Base-by-base conservation (phyloP, 2,113 vertebrate genomes). In the Pseudopipra pipra region DNA sequence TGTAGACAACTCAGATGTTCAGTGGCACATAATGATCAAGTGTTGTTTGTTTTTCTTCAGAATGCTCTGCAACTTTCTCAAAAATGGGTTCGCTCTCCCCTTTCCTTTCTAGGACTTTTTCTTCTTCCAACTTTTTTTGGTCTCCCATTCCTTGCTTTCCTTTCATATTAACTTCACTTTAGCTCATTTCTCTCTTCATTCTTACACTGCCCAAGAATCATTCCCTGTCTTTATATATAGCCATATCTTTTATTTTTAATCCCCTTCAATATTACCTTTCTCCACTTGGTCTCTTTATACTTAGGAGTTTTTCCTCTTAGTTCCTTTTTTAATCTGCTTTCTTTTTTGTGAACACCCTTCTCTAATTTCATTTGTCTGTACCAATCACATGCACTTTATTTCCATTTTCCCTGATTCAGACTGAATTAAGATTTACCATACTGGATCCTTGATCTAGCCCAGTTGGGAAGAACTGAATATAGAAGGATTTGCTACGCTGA, bases 71-170 rank as follows among this genome's bases (percentile, higher is more conserved):
- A 55, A 14, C 7, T 75, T 59, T 23, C 23, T 55, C 14, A 46
- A 51, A 72, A 87, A 59, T 11, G 6, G 19, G 7, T 19, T 33
- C 4, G 2, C 6, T 1, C 9, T 27, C 0, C 2, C 12, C 5
- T 41, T 80, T 68, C 33, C 27, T 21, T 85, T 41, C 37, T 21
- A 86, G 8, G 37, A 6, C 6, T 31, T 75, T 30, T 83, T 73
- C 20, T 58, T 31, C 12, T 47, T 52, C 31, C 12, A 19, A 23
- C 20, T 73, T 44, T 20, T 46, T 63, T 61, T 3, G 0, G 19
- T 49, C 47, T 75, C 56, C 25, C 18, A 61, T 16, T 56, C 43
- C 52, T 61, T 63, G 28, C 66, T 84, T 89, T 39, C 21, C 56
- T 59, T 67, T 75, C 39, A n/a, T 4, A 21, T 44, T 77, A 80